These are phyloP conservation scores for Oedothorax gibbosus DNA, from an alignment of 1,140 invertebrate species.

Conservation along the genomic window DNA sequence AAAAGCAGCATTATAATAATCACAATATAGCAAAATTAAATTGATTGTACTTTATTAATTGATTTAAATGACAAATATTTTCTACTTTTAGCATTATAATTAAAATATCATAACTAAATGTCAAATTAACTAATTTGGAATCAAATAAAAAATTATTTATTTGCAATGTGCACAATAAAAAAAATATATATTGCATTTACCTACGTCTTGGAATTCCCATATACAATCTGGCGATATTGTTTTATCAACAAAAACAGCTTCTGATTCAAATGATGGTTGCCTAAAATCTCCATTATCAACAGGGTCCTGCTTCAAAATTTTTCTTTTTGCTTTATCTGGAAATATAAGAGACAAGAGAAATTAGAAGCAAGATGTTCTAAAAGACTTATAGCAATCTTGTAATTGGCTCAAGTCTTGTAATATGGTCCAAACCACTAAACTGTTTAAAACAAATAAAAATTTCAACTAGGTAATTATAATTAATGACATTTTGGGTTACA, in stretches of 20 bases:
- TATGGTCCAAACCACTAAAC: too few relatives aligned
- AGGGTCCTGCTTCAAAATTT: constrained; percentile 69
- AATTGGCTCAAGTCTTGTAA: too few relatives aligned
- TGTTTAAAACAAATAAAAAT: too few relatives aligned
- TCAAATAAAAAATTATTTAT: neutral
- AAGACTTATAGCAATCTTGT: too few relatives aligned
- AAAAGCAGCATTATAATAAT: too few relatives aligned
- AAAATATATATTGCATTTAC: neutral
- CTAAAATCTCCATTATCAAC: constrained; percentile 68
- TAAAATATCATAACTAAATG: too few relatives aligned
- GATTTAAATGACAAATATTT: too few relatives aligned
- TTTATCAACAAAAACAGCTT: constrained; percentile 25
- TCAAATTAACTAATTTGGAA: neutral
- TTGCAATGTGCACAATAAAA: neutral
- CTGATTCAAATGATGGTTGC: constrained; percentile 42
- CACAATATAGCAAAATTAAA: too few relatives aligned
- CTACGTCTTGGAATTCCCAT: constrained; percentile 38
- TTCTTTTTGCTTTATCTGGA: constrained; percentile 52
- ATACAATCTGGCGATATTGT: neutral
- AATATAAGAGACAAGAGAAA: neutral
- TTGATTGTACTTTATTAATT: too few relatives aligned
- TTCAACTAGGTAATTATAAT: too few relatives aligned
- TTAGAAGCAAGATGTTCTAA: neutral
- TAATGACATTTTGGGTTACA: too few relatives aligned
- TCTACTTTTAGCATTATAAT: too few relatives aligned